Base-by-base conservation (phyloP, 2,888 invertebrate genomes). In the Patella ulyssiponensis region DNA sequence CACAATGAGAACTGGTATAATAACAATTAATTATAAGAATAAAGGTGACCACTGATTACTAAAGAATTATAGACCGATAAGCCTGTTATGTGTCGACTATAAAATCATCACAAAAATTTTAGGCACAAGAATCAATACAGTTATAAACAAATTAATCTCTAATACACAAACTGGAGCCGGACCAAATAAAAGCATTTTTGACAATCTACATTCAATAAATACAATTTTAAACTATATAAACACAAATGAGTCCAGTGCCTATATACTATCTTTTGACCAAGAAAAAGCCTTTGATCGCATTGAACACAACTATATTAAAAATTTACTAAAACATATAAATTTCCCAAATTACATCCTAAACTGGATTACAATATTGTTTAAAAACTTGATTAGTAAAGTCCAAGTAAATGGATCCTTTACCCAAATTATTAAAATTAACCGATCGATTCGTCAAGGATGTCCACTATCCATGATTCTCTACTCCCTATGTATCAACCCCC, bases 251-350 rank as follows among this genome's bases (percentile, higher is more conserved):
- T 27, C 27, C 27, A 27, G 27, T 27, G 27, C 27, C 27, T 27
- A 27, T 11, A n/a, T 64, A 20, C n/a, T 64, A 7, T n/a, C 4
- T 20, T 64, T 64, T n/a, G 58, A 64, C 58, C 58, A 64, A 64
- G 58, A 64, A n/a, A 64, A 64, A 64, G 58, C 58, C 2, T 64
- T 64, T 64, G 58, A 64, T 20, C n/a, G 58, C n/a, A 64, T 64
- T n/a, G 20, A 64, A 64, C 58, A 64, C 20, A 64, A 64, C 58
- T 64, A 64, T n/a, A 4, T 64, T n/a, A n/a, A 20, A 2, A 64
- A n/a, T 20, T 20, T 64, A 64, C 58, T 64, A 20, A n/a, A 64
- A 2, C n/a, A 12, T 20, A 7, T 64, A 2, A 64, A 64, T 20
- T 64, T 64, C n/a, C 58, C 58, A 64, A 9, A 7, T 9, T 64